Evolutionary conservation across 1,140 invertebrate species (phyloP), one percentile per base, ranked within the genome.

Genomic region (Cydia pomonella): DNA sequence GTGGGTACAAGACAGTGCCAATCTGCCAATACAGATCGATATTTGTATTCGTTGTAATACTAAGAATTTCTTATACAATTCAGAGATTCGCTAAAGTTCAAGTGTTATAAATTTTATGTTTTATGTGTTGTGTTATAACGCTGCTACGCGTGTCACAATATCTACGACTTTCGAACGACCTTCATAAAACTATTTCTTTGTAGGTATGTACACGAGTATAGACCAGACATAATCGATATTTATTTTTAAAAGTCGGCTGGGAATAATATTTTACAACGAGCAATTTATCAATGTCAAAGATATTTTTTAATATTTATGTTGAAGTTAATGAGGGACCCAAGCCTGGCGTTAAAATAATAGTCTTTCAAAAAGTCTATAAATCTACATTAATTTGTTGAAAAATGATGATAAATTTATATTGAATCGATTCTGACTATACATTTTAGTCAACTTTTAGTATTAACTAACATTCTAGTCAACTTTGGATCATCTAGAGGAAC

Each of bases 141-240:
- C 12, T 13, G 13, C 4, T 1, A 44, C 41, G 3, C 41, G 41
- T 13, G 41, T 44, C 12, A 59, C 21, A 18, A 59, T 59, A 21
- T 59, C 18, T 59, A 23, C 53, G 53, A 59, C 53, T 59, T 59
- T 59, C n/a, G 18, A 23, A 59, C 18, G 23, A 23, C 53, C 53
- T 59, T 53, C n/a, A 53, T 9, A 53, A n/a, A 53, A 1, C 1
- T 50, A 50, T 18, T 53, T 53, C 16, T 7, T 53, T 18, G 1
- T n/a, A n/a, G n/a, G n/a, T n/a, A n/a, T n/a, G n/a, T 12, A 59
- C 7, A 9, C 16, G 6, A 1, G 13, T 47, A 47, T 13, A 16
- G 18, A 23, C 53, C 21, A 59, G 53, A 59, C 53, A 59, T 59
- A 59, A 59, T 59, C 53, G n/a, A 23, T 59, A 23, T 59, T 23